Evolutionary conservation across 2,888 invertebrate genomes (phyloP).

Genomic region (Melieria omissa): DNA sequence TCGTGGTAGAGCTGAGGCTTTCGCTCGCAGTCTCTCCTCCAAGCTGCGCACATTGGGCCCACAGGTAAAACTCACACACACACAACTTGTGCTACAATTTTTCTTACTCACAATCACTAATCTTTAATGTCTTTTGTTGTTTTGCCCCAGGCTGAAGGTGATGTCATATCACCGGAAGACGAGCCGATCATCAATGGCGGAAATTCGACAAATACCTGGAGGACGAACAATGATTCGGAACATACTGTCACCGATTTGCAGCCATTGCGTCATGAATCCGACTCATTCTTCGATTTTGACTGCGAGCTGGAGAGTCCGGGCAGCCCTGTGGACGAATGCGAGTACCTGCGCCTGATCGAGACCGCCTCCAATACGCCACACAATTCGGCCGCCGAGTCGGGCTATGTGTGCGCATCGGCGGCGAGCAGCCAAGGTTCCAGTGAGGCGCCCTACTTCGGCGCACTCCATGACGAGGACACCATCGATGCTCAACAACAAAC

Average conservation of each 20-base stretch:
- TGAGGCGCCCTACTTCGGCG: conserved; percentile 69
- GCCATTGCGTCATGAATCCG: conserved; percentile 68
- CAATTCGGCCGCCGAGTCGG: conserved; percentile 67
- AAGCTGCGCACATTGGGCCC: conserved; percentile 78
- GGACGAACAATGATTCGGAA: conserved; percentile 59
- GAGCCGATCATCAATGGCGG: conserved; percentile 63
- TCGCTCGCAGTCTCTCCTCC: conserved; percentile 81
- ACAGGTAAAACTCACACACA: conserved; percentile 56
- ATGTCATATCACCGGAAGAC: conserved; percentile 56
- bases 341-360: conserved; percentile 68
- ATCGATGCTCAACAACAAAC: conserved; percentile 28
- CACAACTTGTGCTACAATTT: neutral
- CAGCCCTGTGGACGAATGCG: conserved; percentile 76
- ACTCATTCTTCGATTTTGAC: conserved; percentile 75
- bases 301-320: conserved; percentile 76
- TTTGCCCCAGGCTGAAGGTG: conserved; percentile 56
- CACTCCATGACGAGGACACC: conserved; percentile 41
- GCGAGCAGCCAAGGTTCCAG: conserved; percentile 68
- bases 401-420: conserved; percentile 69
- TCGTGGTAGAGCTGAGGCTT: conserved; percentile 82
- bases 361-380: conserved; percentile 70
- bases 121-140: conserved; percentile 19
- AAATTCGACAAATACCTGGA: conserved; percentile 60
- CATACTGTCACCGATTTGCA: conserved; percentile 68
- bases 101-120: neutral